Conservation (phyloP, 2,888 invertebrate species). For the Suillia variegata region DNA sequence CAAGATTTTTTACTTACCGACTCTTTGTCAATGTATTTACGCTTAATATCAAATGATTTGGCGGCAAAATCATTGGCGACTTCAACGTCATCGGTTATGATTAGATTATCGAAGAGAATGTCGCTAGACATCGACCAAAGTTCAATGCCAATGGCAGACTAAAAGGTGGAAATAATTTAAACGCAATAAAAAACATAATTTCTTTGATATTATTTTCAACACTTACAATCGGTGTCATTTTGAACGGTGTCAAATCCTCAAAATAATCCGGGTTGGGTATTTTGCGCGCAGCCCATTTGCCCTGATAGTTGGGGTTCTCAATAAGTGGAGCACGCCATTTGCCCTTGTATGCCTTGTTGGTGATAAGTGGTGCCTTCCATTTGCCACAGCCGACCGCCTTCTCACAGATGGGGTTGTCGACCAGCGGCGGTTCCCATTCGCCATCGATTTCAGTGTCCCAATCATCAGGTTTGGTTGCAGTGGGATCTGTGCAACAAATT, state of each 20-base stretch:
- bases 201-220: constrained; percentile 14
- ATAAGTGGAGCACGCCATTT: constrained; percentile 90
- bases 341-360: constrained; percentile 92
- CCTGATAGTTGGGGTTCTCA: constrained; percentile 91
- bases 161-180: too few species aligned
- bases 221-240: constrained; percentile 88
- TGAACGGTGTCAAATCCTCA: constrained; percentile 87
- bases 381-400: constrained; percentile 85
- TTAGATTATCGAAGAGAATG: constrained; percentile 93
- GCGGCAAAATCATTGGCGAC: constrained; percentile 81
- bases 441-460: constrained; percentile 99
- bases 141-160: constrained; percentile 95
- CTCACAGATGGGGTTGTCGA: constrained; percentile 87
- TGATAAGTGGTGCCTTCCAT: constrained; percentile 83
- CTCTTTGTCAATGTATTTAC: constrained; percentile 77
- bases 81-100: constrained; percentile 82
- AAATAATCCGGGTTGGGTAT: constrained; percentile 93
- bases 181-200: constrained; percentile 13
- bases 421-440: constrained; percentile 94
- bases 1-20: constrained; percentile 69
- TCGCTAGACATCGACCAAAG: constrained; percentile 97
- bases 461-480: constrained; percentile 86
- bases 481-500: constrained; percentile 68
- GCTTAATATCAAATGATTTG: constrained; percentile 84
- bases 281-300: constrained; percentile 89